Base-by-base conservation (phyloP, 64 coral and sea anemone species). In the Stylophora pistillata region DNA sequence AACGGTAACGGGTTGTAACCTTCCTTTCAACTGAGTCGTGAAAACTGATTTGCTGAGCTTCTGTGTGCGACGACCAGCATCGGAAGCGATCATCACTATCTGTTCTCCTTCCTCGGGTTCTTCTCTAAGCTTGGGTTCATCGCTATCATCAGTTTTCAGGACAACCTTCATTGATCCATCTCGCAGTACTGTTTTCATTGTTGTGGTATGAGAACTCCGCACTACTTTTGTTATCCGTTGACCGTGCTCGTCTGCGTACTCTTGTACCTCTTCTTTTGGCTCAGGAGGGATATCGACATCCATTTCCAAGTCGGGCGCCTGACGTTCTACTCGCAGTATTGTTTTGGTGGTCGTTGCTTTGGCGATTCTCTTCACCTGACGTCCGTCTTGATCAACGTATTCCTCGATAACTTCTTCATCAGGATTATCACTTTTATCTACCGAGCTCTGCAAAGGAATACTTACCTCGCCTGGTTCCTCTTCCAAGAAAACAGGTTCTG, bases 191-290 rank as follows among this genome's bases (percentile, higher is more conserved):
- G 60, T 54, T 15, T 66, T 78, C 21, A 62, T 66, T 17, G 53
- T 89, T 28, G 65, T 89, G 57, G 79, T 62, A 23, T 94, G 54
- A 75, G 89, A 86, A 15, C 79, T 59, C 57, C 86, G 84, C 21
- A 91, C 58, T 59, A 98, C 58, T 81, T 92, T 89, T 74, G 82
- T 91, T 23, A 98, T 89, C 73, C 76, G 88, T 9, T 89, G 96
- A 55, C 96, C 96, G 27, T 92, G 81, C 54, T 94, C 96, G 78
- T 98, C 96, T 63, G 81, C 73, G 58, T 92, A 98, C 62, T 98
- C 96, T 53, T 94, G 72, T 9, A 92, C 56, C 61, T 95, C 80
- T 68, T 98, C 93, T 56, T 71, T 76, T n/a, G 86, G 55, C 54
- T 94, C 92, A 66, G 58, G 28, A 29, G 90, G 92, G 30, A 95